Base-by-base conservation (phyloP, 1,140 invertebrate species). In the Rhopalosiphum maidis region DNA sequence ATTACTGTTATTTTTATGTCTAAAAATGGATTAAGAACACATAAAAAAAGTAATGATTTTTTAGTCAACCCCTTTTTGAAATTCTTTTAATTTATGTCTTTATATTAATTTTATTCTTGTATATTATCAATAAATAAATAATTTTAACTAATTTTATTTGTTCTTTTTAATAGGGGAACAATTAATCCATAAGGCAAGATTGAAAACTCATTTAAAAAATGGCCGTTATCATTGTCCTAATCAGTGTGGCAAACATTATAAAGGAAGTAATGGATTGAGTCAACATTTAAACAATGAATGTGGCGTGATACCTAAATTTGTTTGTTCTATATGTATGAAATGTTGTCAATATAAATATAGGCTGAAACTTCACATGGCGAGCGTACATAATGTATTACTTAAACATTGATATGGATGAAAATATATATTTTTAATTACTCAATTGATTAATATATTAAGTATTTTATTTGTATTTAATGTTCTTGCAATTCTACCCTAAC, bases 241-340 rank as follows among this genome's bases (percentile, higher is more conserved):
- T 25, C 7, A 18, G 4, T 94, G 94, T 91, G 77, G 93, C 11
- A 82, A 93, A 35, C 43, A 89, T 90, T 94, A 94, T 55, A 94
- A 94, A 94, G 55, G 25, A 48, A 93, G 94, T 83, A 94, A 94
- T 25, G 94, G 94, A 46, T 91, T 95, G 9, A 89, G 90, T 48
- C 94, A 94, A n/a, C 96, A 96, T 94, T 94, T 95, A 93, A 95
- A 95, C 41, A 95, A 95, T 92, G 95, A 96, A 94, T 96, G 96
- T 93, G 95, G 95, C 11, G 95, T 95, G 35, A 94, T 94, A 51
- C 95, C 95, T 18, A 95, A 90, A 88, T 94, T 94, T 87, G 51
- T 83, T n/a, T 94, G 94, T 87, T 48, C 95, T 37, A 95, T 96
- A 94, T 96, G 96, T 90, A 91, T 11, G 7, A 83, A 54, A 85